Base-by-base conservation (phyloP, 2,797 vertebrate genomes). In the Sebastes nivosus region DNA sequence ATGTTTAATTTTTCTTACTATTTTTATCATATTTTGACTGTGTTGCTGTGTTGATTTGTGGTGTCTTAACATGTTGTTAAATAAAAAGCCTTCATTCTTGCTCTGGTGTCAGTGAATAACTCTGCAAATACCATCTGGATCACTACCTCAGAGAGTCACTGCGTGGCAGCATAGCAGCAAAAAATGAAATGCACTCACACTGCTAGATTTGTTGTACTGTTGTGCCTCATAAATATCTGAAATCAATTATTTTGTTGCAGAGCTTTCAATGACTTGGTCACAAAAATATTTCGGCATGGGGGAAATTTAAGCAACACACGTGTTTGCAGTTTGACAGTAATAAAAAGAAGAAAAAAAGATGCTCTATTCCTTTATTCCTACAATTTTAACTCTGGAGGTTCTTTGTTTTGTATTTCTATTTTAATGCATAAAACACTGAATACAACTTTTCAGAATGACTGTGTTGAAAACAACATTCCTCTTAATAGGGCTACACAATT, bases 141-240 rank as follows among this genome's bases (percentile, higher is more conserved):
- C 11, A 29, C 13, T 75, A 25, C 74, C 8, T 34, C 38, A 75
- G 8, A 30, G 0, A 24, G 59, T 30, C 92, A 87, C 85, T 81
- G 7, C 90, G 79, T 73, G 90, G 91, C 84, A 94, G 89, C 73
- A 87, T 2, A 84, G 77, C 71, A 82, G 16, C 74, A 87, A 7
- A 5, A 55, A 75, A 29, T 42, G 1, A 46, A 75, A 29, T 30
- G 7, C 9, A 57, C 2, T 52, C 14, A 38, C 57, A 16, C 25
- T 25, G 30, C 4, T 24, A 16, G 4, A 14, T 67, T 22, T 70
- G 27, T 18, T 61, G 13, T 55, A 12, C n/a, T 52, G 16, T 50
- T 50, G 36, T 30, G 20, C 22, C 5, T 24, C 14, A 34, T 16
- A 10, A 20, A 22, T 34, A 63, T 22, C 24, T 7, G 22, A 29